Percentiles rank a stretch among this genome's conserved stretches.
phyloP scores from a whole-genome alignment of 2,113 vertebrate genomes.

The Prionailurus bengalensis region DNA sequence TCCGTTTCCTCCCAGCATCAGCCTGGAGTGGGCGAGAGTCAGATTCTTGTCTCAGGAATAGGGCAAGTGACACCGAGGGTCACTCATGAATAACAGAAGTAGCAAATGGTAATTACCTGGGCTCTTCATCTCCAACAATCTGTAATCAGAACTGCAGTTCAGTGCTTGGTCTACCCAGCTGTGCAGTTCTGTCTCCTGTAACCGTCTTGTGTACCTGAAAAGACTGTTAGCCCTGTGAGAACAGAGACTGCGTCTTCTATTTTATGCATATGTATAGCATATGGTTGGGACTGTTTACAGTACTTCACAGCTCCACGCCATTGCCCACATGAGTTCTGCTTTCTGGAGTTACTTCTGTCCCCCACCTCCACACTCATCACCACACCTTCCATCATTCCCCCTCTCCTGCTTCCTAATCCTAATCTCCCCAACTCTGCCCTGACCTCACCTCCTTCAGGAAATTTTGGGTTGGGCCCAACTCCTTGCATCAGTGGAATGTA shows the following conservation, averaged over 20 bases:
- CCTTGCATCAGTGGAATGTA: not conserved
- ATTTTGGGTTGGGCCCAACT: not conserved
- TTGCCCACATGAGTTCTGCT: not conserved
- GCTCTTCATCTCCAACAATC: not conserved
- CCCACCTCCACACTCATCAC: not conserved
- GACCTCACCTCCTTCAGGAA: not conserved
- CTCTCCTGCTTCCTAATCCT: not conserved
- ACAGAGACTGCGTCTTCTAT: not conserved
- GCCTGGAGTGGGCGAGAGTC: not conserved
- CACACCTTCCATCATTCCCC: not conserved
- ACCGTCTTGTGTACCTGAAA: not conserved
- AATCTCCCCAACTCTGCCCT: not conserved
- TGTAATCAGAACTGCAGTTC: not conserved
- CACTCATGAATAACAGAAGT: not conserved
- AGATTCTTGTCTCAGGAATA: not conserved
- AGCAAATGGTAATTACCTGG: not conserved
- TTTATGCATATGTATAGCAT: not conserved
- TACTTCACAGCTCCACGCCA: not conserved
- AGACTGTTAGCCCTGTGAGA: not conserved
- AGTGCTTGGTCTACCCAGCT: not conserved
- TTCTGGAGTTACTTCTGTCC: not conserved
- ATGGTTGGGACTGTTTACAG: not conserved
- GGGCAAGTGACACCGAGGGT: not conserved
- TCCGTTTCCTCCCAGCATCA: not conserved
- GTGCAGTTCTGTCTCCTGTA: not conserved